Conservation (phyloP, 2,113 vertebrate genomes). For the Bujurquina vittata region DNA sequence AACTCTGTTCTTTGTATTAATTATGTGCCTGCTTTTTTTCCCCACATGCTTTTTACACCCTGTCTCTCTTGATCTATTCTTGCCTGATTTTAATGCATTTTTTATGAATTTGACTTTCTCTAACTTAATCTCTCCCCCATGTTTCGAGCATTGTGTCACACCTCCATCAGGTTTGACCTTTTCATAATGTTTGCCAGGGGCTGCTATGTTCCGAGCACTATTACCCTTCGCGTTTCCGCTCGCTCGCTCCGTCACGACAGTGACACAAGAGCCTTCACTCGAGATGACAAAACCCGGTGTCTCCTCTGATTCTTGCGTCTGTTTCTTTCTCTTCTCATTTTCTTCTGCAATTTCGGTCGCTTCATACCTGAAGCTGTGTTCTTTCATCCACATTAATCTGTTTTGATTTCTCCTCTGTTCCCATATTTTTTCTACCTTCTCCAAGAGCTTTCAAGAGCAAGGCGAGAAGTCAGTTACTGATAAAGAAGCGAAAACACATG, state of each 20-base stretch:
- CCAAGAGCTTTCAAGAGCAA: constrained; percentile 11
- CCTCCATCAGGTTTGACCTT: constrained; percentile 61
- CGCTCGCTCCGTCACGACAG: constrained; percentile 17
- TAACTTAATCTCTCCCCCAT: not conserved
- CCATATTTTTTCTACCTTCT: not conserved
- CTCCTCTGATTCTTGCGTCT: constrained; percentile 25
- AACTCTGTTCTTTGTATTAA: not conserved
- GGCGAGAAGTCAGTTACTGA: not conserved
- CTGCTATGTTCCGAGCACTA: constrained; percentile 30
- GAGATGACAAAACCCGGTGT: constrained; percentile 8
- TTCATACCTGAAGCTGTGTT: constrained; percentile 11
- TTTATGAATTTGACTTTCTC: constrained; percentile 1
- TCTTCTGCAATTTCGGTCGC: constrained; percentile 12
- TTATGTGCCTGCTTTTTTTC: not conserved
- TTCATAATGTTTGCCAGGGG: constrained; percentile 49
- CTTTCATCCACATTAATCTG: constrained; percentile 39
- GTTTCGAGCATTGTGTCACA: constrained; percentile 21
- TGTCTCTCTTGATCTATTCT: not conserved
- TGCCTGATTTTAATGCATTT: constrained; percentile 2
- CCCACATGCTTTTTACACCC: not conserved
- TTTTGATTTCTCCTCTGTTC: constrained; percentile 34
- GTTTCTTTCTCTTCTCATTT: constrained; percentile 36
- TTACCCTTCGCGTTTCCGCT: constrained; percentile 39
- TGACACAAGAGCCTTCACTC: constrained; percentile 35
- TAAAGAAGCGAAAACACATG: constrained; percentile 4